These are phyloP conservation scores for Centropyge bicolor DNA, from an alignment of 2,797 vertebrate species.

Conservation along the genomic window DNA sequence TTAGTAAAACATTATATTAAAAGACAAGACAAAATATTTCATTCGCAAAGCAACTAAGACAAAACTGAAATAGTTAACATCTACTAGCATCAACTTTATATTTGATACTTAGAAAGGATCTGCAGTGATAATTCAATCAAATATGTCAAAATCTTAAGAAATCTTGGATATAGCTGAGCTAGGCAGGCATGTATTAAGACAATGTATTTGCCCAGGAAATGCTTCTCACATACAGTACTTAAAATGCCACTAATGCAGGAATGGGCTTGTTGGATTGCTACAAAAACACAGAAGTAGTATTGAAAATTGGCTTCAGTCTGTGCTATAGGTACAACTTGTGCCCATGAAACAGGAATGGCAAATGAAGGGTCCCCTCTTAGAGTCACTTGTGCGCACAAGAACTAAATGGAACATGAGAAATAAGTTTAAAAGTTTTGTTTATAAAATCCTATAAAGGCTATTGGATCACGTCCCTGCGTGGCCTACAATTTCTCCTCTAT, in stretches of 20 bases:
- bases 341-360: not conserved
- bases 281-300: not conserved
- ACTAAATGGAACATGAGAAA: not conserved
- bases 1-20: not conserved
- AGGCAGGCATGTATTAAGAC: not conserved
- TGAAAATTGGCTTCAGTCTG: not conserved
- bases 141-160: not conserved
- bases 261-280: not conserved
- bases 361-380: not conserved
- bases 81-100: no score
- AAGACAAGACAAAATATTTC: not conserved
- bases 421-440: not conserved
- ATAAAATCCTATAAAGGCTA: not conserved
- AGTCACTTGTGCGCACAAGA: not conserved
- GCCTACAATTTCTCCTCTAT: not conserved
- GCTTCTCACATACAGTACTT: not conserved
- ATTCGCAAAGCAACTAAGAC: not conserved
- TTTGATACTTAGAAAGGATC: not conserved
- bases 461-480: conserved; percentile 5
- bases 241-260: conserved; percentile 6
- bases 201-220: not conserved
- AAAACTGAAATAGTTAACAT: no score
- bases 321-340: not conserved
- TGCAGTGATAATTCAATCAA: not conserved
- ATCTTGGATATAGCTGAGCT: not conserved